phyloP scores from a whole-genome alignment of 2,888 invertebrate genomes.

The Tortricodes alternella region DNA sequence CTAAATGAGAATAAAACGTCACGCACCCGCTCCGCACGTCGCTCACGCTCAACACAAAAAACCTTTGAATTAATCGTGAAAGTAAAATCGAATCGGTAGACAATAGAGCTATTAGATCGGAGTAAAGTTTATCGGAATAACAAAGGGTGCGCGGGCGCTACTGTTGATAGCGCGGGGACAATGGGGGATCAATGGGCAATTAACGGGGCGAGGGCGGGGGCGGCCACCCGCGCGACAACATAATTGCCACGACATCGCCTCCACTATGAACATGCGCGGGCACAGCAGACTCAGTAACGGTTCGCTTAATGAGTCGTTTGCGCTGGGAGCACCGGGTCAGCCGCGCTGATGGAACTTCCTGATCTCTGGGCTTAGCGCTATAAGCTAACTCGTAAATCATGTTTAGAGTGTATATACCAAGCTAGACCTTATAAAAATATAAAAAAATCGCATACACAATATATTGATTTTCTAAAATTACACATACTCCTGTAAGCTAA shows the following conservation, averaged over 20 bases:
- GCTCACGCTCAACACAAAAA: slow-evolving; percentile 5
- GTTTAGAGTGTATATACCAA: no score
- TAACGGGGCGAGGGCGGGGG: slow-evolving; percentile 2
- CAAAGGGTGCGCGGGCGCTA: slow-evolving; percentile 24
- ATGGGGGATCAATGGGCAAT: slow-evolving; percentile 17
- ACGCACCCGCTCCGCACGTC: slow-evolving; percentile 1
- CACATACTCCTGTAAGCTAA: no score
- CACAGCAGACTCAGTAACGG: slow-evolving; percentile 6
- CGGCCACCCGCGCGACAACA: slow-evolving; percentile 27
- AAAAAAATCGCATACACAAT: no score
- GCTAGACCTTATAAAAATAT: no score
- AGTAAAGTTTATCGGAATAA: slow-evolving; percentile 19
- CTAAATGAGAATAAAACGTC: slow-evolving; percentile 23
- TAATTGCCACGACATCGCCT: slow-evolving; percentile 21
- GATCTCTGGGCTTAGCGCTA: background rate
- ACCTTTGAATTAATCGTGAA: slow-evolving; percentile 22
- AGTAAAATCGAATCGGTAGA: slow-evolving; percentile 15
- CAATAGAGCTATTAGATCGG: slow-evolving; percentile 30
- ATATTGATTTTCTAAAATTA: no score
- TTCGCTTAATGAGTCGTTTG: background rate
- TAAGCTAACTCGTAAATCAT: no score
- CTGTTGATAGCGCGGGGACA: slow-evolving; percentile 21
- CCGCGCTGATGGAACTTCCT: background rate
- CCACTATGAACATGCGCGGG: slow-evolving; percentile 4
- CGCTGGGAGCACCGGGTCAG: background rate